Evolutionary conservation across 2,888 invertebrate species (phyloP).

Genomic region (Cheilosia vulpina): DNA sequence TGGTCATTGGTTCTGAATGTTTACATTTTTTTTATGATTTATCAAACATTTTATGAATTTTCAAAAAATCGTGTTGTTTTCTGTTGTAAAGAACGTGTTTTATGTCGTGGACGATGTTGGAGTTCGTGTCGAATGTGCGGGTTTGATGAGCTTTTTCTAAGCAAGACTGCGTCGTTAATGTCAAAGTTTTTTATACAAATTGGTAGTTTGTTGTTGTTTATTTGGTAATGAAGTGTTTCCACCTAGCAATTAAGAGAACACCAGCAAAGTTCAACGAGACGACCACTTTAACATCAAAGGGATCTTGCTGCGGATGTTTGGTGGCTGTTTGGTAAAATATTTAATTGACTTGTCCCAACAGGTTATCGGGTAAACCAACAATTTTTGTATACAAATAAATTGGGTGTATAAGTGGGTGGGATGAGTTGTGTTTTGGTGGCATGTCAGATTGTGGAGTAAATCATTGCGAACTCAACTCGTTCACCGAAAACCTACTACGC

Average conservation of each 20-base stretch:
- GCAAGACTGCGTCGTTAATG: constrained; percentile 41
- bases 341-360: constrained; percentile 41
- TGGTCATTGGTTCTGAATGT: constrained; percentile 56
- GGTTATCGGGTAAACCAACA: constrained; percentile 5
- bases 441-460: no score
- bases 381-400: background rate
- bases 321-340: background rate
- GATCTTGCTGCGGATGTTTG: background rate
- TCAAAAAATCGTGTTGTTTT: constrained; percentile 16
- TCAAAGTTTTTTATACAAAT: constrained; percentile 39
- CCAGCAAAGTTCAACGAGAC: constrained; percentile 14
- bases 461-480: no score
- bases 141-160: constrained; percentile 3
- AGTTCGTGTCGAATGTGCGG: background rate
- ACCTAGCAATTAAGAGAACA: constrained; percentile 30
- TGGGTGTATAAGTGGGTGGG: background rate
- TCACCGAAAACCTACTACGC: no score
- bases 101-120: constrained; percentile 1
- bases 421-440: no score
- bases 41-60: constrained; percentile 31
- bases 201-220: constrained; percentile 34
- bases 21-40: constrained; percentile 34
- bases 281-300: constrained; percentile 50
- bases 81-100: constrained; percentile 17
- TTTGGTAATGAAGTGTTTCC: constrained; percentile 21